Percentiles rank a stretch among this genome's conserved stretches.
These are phyloP conservation scores for Morpho achilles DNA, from an alignment of 2,888 invertebrate genomes.

Conservation along the genomic window DNA sequence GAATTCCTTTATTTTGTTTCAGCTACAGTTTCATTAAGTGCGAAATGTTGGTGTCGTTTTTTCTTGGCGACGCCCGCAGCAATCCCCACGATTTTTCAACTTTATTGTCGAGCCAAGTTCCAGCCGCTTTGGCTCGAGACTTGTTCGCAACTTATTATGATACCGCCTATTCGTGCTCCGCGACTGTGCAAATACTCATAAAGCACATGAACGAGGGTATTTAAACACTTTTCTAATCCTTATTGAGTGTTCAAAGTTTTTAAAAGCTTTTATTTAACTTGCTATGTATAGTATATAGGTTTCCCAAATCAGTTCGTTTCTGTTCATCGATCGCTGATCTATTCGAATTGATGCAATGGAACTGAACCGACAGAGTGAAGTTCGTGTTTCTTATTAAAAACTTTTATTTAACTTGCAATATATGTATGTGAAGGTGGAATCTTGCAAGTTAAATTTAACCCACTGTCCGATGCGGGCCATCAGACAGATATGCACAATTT, in stretches of 20 bases:
- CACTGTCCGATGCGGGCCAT: no score
- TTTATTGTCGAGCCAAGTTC: slow-evolving; percentile 67
- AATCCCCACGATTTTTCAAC: slow-evolving; percentile 73
- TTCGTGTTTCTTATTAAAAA: no score
- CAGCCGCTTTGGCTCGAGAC: slow-evolving; percentile 41
- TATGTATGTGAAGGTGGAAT: no score
- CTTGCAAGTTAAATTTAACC: no score
- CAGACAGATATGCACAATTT: no score
- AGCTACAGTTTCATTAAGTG: slow-evolving; percentile 76
- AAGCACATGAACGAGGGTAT: not conserved
- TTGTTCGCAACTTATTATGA: slow-evolving; percentile 52
- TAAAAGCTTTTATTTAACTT: not conserved
- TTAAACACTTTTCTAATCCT: not conserved
- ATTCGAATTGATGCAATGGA: no score
- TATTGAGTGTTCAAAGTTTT: not conserved
- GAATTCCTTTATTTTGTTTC: slow-evolving; percentile 69
- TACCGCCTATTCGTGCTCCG: slow-evolving; percentile 40
- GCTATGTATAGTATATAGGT: not conserved
- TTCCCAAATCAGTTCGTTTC: not conserved
- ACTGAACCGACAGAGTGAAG: no score
- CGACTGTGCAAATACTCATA: slow-evolving; percentile 7
- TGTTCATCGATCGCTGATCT: no score
- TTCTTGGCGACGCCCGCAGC: slow-evolving; percentile 61
- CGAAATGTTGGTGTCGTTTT: slow-evolving; percentile 70
- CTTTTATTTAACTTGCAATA: no score